Evolutionary conservation across 1,140 invertebrate genomes (phyloP), one percentile per base, ranked within the genome.

Genomic region (Druon quercuslanigerum): DNA sequence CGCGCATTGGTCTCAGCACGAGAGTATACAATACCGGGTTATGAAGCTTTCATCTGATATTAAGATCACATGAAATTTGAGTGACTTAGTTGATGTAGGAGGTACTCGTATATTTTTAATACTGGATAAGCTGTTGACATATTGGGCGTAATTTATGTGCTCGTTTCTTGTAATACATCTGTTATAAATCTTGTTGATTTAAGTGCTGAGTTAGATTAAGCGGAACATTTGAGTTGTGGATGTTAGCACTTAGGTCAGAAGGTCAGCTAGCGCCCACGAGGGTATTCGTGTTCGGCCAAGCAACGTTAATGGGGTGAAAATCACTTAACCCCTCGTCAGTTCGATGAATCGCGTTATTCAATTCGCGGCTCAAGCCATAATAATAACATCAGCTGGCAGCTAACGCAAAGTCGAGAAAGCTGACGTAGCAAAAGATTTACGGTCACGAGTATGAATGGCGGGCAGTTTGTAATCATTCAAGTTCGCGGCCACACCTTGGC

Each of bases 381-480:
- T 87, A 88, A 87, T 87, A 87, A 86, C 82, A 86, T 86, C 83
- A 86, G 72, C 76, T 75, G 66, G 71, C 73, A 79, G 82, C 79
- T 74, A 78, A 80, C 82, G 60, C 72, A 83, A 84, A 83, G 84
- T 88, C 85, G 84, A 84, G 73, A 73, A 85, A 83, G 82, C 83
- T 87, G 87, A 88, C 85, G 84, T 85, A 87, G 87, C 82, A 72
- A 77, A 89, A 89, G 87, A 90, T 90, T 89, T 89, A 90, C 87
- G 86, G 83, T 79, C 82, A 79, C 87, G 83, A 82, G 82, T 89
- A 90, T 89, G 88, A 90, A 90, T 90, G 87, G 86, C 86, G 87
- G 87, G 85, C 86, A 89, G 85, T 85, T 88, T 88, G 88, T 86
- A 90, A 90, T 90, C 90, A 90, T 90, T 90, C 88, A 90, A 89